Conservation (phyloP, 2,113 vertebrate genomes). For the Typhlomys cinereus region DNA sequence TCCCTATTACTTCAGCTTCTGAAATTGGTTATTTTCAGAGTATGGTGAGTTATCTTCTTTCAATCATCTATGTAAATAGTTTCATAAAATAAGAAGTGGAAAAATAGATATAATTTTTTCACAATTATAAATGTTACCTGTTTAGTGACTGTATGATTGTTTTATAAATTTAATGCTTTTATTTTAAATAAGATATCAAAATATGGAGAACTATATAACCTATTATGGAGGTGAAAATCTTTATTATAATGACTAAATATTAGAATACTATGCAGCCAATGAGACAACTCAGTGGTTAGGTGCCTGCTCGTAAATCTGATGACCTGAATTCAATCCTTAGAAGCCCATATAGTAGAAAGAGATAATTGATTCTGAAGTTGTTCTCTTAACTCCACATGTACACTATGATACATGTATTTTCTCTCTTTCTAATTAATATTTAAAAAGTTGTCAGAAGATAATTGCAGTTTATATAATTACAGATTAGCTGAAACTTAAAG, state of each 20-base stretch:
- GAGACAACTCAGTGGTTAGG: too few species aligned
- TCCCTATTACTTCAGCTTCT: neutral
- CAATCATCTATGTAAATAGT: neutral
- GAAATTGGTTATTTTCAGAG: neutral
- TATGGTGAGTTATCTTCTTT: neutral
- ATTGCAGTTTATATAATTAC: slow-evolving; percentile 29
- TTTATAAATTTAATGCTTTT: neutral
- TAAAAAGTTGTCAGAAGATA: neutral
- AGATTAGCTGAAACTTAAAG: slow-evolving; percentile 4
- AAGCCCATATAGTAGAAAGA: too few species aligned
- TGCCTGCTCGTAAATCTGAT: too few species aligned
- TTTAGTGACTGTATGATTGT: neutral
- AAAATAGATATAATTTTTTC: neutral
- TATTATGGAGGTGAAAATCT: neutral
- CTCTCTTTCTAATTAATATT: too few species aligned
- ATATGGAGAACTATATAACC: neutral
- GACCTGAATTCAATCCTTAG: too few species aligned
- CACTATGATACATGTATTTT: too few species aligned
- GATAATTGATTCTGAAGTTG: too few species aligned
- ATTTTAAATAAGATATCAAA: slow-evolving; percentile 46
- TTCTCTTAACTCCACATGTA: too few species aligned
- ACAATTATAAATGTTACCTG: neutral
- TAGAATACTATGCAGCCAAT: too few species aligned
- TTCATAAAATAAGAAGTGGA: slow-evolving; percentile 23
- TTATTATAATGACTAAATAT: slow-evolving; percentile 37